Base-by-base conservation (phyloP, 2,113 vertebrate genomes). In the Drymodes brunneopygia region DNA sequence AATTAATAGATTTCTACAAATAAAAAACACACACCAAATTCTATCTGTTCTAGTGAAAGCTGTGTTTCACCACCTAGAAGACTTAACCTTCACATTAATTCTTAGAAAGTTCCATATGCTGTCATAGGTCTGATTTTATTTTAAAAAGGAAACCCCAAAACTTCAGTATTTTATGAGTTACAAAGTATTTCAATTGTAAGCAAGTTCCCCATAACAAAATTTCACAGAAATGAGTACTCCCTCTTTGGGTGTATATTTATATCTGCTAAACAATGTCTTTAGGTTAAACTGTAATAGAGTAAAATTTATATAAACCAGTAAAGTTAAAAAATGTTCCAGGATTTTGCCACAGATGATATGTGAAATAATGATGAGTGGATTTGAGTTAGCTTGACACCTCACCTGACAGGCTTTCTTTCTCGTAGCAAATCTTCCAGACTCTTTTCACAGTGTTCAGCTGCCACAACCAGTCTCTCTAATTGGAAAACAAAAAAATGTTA, bases 381-480 rank as follows among this genome's bases (percentile, higher is more conserved):
- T 8, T 35, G 24, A 54, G 27, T 50, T 73, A 95, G 57, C 33
- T 70, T 92, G 69, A 54, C 31, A 73, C 45, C 74, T 95, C 97
- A 99, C 99, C 99, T 99, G 88, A 98, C 96, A 45, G 98, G 97
- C 81, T 98, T 98, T 58, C 98, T 97, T 73, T 98, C 98, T 94
- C 98, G 98, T 51, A 99, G 98, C 92, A 99, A 97, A 88, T 99
- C 98, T 97, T 98, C 99, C 75, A 99, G 95, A 89, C 98, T 98
- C 86, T 66, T 98, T 81, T 98, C 98, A 97, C 99, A 99, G 94
- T 99, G 99, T 82, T 99, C 99, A 67, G 99, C 99, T 5, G 99
- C 99, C 75, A 99, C 99, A 90, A 99, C 99, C 78, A 99, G 98
- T 38, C 99, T 98, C 94, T 99, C 99, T 99, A 95, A 85, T 96